Evolutionary conservation across 2,797 vertebrate species (phyloP).

Genomic region (Melanotaenia pygmaea): DNA sequence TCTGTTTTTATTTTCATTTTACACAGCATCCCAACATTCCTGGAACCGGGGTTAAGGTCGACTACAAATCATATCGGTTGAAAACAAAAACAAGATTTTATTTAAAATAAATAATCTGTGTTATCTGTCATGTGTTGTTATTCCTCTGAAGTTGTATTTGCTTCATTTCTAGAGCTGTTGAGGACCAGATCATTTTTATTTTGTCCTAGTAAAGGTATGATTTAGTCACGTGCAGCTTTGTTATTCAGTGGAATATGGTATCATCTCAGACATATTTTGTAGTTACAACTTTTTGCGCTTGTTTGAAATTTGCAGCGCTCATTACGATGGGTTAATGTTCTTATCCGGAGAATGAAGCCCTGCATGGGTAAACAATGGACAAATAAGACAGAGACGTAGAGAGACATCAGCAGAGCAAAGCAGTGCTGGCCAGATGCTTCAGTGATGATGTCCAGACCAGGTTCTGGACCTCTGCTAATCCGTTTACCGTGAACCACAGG

Average conservation of each 20-base stretch:
- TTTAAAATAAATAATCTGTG: too few relatives aligned
- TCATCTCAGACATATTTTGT: background rate
- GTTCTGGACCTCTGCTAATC: constrained; percentile 71
- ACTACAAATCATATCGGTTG: too few relatives aligned
- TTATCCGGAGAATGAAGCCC: constrained; percentile 46
- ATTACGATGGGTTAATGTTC: constrained; percentile 28
- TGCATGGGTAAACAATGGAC: constrained; percentile 43
- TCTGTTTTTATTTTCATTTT: too few relatives aligned
- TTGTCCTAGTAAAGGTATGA: too few relatives aligned
- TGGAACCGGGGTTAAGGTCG: too few relatives aligned
- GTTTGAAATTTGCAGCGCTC: constrained; percentile 21
- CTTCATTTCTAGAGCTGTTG: too few relatives aligned
- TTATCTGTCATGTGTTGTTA: too few relatives aligned
- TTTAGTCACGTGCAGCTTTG: too few relatives aligned
- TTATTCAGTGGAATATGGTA: background rate
- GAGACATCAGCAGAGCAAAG: constrained; percentile 48
- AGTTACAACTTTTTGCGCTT: background rate
- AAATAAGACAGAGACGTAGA: constrained; percentile 44
- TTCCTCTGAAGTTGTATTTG: background rate
- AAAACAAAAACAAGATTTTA: too few relatives aligned
- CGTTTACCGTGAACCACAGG: constrained; percentile 67
- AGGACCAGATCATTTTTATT: too few relatives aligned
- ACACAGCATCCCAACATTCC: too few relatives aligned
- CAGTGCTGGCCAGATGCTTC: constrained; percentile 69
- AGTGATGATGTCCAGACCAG: constrained; percentile 73